Conservation (phyloP, 2,797 vertebrate species). For the Myotis daubentonii region DNA sequence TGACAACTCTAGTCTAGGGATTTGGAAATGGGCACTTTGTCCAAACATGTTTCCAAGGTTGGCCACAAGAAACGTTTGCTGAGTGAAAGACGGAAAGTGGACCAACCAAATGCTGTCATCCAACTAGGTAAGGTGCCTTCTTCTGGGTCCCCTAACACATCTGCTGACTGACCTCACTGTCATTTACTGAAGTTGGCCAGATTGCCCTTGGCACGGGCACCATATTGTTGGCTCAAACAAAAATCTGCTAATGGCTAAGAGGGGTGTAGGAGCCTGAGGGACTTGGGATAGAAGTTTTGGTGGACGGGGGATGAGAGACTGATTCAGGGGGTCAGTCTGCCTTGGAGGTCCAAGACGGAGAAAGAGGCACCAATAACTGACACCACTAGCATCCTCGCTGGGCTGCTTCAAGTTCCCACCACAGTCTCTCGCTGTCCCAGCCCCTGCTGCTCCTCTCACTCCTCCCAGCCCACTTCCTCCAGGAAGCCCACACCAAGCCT, state of each 20-base stretch:
- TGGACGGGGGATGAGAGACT: neutral
- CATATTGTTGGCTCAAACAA: neutral
- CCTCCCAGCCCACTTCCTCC: neutral
- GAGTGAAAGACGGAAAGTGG: neutral
- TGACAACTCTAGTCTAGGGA: neutral
- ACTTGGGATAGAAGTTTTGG: neutral
- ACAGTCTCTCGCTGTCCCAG: neutral
- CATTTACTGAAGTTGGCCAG: neutral
- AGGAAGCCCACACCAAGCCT: neutral
- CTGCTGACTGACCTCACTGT: too few species aligned
- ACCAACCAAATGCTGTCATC: neutral
- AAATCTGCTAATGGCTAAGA: neutral
- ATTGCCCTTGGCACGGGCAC: neutral
- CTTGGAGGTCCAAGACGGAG: neutral
- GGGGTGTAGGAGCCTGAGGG: neutral
- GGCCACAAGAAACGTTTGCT: neutral
- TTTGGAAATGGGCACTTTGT: neutral
- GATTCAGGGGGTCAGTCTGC: neutral
- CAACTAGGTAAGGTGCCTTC: too few species aligned
- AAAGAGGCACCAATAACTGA: neutral
- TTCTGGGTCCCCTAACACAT: too few species aligned
- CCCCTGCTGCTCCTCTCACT: neutral
- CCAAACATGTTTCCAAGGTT: neutral
- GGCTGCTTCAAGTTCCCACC: neutral
- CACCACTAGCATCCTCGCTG: fast-evolving